Base-by-base conservation (phyloP, 2,113 vertebrate genomes). In the Atlantisia rogersi region DNA sequence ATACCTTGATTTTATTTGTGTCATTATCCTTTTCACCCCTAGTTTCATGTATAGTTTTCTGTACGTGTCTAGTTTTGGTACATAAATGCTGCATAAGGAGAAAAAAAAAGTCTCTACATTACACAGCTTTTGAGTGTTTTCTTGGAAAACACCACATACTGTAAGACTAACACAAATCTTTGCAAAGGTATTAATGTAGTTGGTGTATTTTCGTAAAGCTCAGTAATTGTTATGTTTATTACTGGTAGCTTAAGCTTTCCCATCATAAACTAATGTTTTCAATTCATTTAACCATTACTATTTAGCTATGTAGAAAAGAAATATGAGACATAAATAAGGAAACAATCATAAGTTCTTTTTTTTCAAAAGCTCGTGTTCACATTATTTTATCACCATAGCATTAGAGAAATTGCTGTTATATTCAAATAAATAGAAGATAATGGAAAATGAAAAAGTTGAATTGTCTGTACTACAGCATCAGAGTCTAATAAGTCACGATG, bases 341-440 rank as follows among this genome's bases (percentile, higher is more conserved):
- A 11, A 86, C 50, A 35, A 48, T 31, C 9, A 59, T 82, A 96
- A 91, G n/a, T 82, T 87, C 19, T 70, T 77, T 3, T 7, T 92
- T 92, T 93, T 68, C 22, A 65, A 82, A 93, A 82, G 20, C 52
- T 86, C 63, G 48, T 16, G 29, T 71, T 91, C 48, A 79, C 64
- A 68, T 64, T 81, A 53, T 82, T 96, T 92, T 82, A 82, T 96
- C 29, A 90, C 4, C 53, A 80, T 42, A 9, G 12, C 75, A 53
- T 91, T 91, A 86, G 22, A 88, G 19, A 59, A 89, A 92, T 91
- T 81, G 81, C 40, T 84, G 13, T 92, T 87, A 88, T 88, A 93
- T 70, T 91, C 16, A 95, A 96, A 94, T 69, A 87, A 86, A 91
- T 92, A 20, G 75, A 95, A 95, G 90, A n/a, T 28, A 95, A 96